These are phyloP conservation scores for Neoniphon sammara DNA, from an alignment of 2,797 vertebrate genomes.

Conservation along the genomic window DNA sequence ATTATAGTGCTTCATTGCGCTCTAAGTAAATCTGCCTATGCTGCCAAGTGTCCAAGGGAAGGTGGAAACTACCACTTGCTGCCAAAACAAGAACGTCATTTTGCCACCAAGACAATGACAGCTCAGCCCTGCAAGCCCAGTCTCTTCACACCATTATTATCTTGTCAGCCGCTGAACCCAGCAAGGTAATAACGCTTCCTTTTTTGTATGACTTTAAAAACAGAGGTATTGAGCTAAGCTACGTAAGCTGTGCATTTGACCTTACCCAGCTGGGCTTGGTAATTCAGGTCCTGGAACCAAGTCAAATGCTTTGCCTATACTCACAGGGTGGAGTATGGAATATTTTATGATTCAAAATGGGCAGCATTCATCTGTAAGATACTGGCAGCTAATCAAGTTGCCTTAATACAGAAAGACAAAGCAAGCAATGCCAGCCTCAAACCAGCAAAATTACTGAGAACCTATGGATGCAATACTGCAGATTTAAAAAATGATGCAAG, in stretches of 20 bases:
- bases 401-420: constrained; percentile 39
- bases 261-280: no score
- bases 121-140: constrained; percentile 57
- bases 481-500: no score
- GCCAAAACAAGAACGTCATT: constrained; percentile 62
- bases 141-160: constrained; percentile 69
- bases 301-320: no score
- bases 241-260: no score
- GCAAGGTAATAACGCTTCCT: constrained; percentile 55
- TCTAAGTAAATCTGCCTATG: constrained; percentile 39
- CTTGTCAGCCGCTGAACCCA: constrained; percentile 65
- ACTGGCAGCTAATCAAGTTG: constrained; percentile 61
- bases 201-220: constrained; percentile 56
- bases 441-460: constrained; percentile 33
- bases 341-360: no score
- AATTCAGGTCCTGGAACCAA: no score
- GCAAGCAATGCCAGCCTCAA: constrained; percentile 36
- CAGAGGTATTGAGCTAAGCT: neutral
- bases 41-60: constrained; percentile 42
- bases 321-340: no score
- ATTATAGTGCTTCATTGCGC: constrained; percentile 38
- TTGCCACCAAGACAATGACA: constrained; percentile 66
- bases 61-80: constrained; percentile 10
- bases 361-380: constrained; percentile 23
- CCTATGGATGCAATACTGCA: neutral